phyloP scores from a whole-genome alignment of 2,888 invertebrate genomes.

The Lissonota sp. region DNA sequence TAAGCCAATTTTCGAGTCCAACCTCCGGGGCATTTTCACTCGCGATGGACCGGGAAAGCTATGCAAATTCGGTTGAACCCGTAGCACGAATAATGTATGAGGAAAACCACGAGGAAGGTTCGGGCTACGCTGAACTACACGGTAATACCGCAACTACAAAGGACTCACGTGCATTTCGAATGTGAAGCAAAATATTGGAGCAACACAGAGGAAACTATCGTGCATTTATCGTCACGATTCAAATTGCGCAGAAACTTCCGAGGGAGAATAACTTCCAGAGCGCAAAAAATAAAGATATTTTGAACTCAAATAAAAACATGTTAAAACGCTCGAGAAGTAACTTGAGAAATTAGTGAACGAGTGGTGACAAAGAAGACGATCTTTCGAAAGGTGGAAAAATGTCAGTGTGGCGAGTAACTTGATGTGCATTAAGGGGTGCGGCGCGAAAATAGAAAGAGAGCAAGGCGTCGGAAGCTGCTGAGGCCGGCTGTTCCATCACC shows the following conservation, averaged over 20 bases:
- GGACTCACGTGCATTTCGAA: too few species aligned
- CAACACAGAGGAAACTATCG: too few species aligned
- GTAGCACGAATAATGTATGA: conserved; percentile 68
- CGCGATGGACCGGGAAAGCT: conserved; percentile 67
- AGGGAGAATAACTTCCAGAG: too few species aligned
- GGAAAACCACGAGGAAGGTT: conserved; percentile 59
- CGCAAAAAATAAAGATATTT: too few species aligned
- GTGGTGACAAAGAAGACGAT: conserved; percentile 35
- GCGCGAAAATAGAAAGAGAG: conserved; percentile 7
- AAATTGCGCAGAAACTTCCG: too few species aligned
- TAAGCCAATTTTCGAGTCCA: conserved; percentile 64
- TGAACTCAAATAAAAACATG: not conserved
- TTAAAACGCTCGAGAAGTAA: conserved; percentile 39
- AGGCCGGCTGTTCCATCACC: conserved; percentile 35
- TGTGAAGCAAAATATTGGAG: too few species aligned
- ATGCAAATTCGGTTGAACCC: conserved; percentile 67
- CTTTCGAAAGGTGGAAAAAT: conserved; percentile 26
- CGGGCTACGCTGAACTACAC: conserved; percentile 19
- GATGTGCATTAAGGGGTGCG: not conserved
- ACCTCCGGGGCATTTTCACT: conserved; percentile 66
- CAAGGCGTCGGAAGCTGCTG: conserved; percentile 49
- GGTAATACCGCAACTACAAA: not conserved
- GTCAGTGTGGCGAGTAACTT: conserved; percentile 30
- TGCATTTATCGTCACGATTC: too few species aligned
- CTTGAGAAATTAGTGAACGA: conserved; percentile 30